Evolutionary conservation across 1,140 invertebrate species (phyloP), one percentile per base, ranked within the genome.

Genomic region (Leptestheria dahalacensis): DNA sequence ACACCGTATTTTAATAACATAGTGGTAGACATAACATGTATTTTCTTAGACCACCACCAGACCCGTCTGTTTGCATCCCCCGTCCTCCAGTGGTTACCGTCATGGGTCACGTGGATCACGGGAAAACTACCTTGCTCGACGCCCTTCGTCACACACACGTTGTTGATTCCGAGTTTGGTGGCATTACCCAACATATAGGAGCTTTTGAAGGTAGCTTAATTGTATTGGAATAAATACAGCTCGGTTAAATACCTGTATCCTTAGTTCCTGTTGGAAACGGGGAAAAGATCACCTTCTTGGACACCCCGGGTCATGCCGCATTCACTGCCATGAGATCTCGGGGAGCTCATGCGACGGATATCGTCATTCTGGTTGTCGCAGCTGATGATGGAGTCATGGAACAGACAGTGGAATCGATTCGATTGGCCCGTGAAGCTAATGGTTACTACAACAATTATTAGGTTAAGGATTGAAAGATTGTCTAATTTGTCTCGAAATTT

Each of bases 81-180:
- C 75, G 92, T 25, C 83, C 86, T 24, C 91, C 94, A 1, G 85
- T 98, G 1, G 92, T 99, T 1, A 95, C 95, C 3, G 90, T 99
- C 15, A 98, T 99, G 95, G 96, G 96, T 0, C 96, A 99, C 75
- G 93, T 99, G 1, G 96, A 99, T 79, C 96, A 99, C 77, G 95
- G 95, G 1, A 99, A 99, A 80, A 99, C 97, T 3, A 98, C 96
- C 2, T 75, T 99, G 2, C 72, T 99, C 6, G 97, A 99, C 75
- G 76, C 86, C 1, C 72, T 99, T 20, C 73, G 96, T 58, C 80
- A 93, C 57, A 83, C 91, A 0, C 79, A 82, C 60, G 83, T 99
- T 46, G 94, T 93, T 0, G 79, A 84, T 20, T 76, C 82, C 41
- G 97, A 99, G 77, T 96, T 94, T 75, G 97, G 97, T n/a, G 97